Base-by-base conservation (phyloP, 2,888 invertebrate species). In the Acholoe squamosa region DNA sequence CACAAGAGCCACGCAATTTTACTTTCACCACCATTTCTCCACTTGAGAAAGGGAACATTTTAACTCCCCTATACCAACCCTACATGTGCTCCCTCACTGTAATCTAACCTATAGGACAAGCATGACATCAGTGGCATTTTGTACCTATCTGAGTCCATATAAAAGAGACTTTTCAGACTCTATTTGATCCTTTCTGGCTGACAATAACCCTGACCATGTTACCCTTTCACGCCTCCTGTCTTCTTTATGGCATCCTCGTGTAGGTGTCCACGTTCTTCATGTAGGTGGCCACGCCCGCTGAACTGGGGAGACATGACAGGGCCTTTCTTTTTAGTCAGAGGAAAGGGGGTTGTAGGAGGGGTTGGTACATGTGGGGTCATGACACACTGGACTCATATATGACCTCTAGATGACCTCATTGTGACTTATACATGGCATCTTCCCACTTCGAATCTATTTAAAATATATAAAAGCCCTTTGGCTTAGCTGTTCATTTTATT, bases 201-300 rank as follows among this genome's bases (percentile, higher is more conserved):
- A 86, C 86, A 86, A 86, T 54, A 28, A 54, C 86, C 22, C 7
- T 12, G 7, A 19, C 54, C 54, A 43, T 86, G 86, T 86, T 25
- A 14, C 54, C 52, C 14, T 52, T 86, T 86, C 31, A 54, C 31
- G 86, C 84, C 28, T 19, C 43, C 43, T 84, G 84, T 22, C 19
- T 43, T 84, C 84, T 43, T 84, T 84, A 84, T 84, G 84, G 84
- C 34, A 0, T 28, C 76, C 76, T 16, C 31, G 16, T 76, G 76
- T 61, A 61, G n/a, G 61, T 7, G 61, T 5, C n/a, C 61, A 19
- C 10, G 10, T 25, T 28, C 28, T 31, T 76, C 76, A 19, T 43
- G 43, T 43, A 43, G 43, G 43, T 43, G 43, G 43, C 43, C 43
- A 43, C 10, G 43, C 61, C 61, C 61, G 19, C 7, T 61, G 61